Base-by-base conservation (phyloP, 2,888 invertebrate species). In the Ochropleura plecta region DNA sequence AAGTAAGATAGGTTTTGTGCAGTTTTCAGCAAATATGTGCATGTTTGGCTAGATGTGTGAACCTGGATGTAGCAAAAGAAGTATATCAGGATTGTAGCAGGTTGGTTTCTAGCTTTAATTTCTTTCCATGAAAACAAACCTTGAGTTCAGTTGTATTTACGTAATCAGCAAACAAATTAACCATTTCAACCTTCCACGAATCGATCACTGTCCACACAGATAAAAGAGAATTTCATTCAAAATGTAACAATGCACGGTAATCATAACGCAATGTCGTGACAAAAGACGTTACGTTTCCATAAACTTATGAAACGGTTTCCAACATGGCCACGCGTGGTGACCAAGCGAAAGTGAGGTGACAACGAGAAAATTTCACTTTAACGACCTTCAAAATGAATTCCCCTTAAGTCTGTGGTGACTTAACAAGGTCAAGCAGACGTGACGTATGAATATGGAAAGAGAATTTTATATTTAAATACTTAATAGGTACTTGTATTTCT, bases 311-410 rank as follows among this genome's bases (percentile, higher is more conserved):
- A 89, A 88, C 60, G 48, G 51, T 72, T 83, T 81, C 78, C 73
- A 72, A 79, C 71, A 81, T 76, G 72, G 73, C 75, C 73, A 80
- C 84, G 86, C 78, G 79, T 83, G 78, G 80, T 82, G 78, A 76
- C 77, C 70, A 72, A 87, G 92, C 89, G 93, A 93, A 93, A 93
- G 93, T 92, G 90, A 85, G 82, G 86, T 85, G 91, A 90, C 91
- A 88, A 78, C 80, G 80, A 80, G 86, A 87, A 51, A 90, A 90
- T 91, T 91, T 92, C 90, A 89, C 88, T 91, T 92, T 89, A 90
- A 85, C 88, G 86, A 89, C 90, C 91, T 90, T 89, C 88, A 90
- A 88, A 89, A 84, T 65, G 53, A 76, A 79, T 67, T 74, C 53
- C 40, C 70, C 65, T 44, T 62, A 68, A 80, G 18, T 68, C 48